Base-by-base conservation (phyloP, 2,113 vertebrate genomes). In the Elgaria multicarinata region DNA sequence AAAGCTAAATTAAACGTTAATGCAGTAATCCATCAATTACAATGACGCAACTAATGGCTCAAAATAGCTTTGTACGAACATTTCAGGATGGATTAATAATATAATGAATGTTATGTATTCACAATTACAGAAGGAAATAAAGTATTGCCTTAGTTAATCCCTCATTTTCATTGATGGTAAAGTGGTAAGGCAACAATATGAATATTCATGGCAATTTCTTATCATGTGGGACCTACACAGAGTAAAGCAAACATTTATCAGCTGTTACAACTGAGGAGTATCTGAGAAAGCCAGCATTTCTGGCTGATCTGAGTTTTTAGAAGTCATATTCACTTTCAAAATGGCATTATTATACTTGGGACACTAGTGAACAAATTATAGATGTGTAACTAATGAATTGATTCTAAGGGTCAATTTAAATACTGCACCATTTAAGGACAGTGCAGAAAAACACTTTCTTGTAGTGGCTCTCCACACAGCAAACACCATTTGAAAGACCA, bases 1-100 rank as follows among this genome's bases (percentile, higher is more conserved):
- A 97, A 97, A 97, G 95, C 91, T 94, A 96, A 97, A 97, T 97
- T 96, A 97, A 97, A 97, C 94, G 92, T 90, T 96, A 97, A 97
- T 96, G 94, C 90, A 94, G 88, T 95, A 96, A 97, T 97, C 96
- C 95, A 96, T 97, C 96, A 97, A 94, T 97, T 97, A 96, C 92
- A 94, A 62, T 20, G 0, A 76, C 78, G 75, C 90, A 95, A 93
- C 93, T 95, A 96, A 96, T 96, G 93, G 92, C 86, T 95, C 92
- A 93, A 96, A 97, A 97, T 96, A 93, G 93, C 91, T 97, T 95
- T 96, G 89, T 91, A 95, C 91, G 90, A 95, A 96, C 96, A 93
- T 95, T 96, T 96, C 95, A 95, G 94, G 91, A 94, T 97, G 93
- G 86, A 96, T 96, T 97, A 97, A 97, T 97, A 97, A 95, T 94